Conservation (phyloP, 2,888 invertebrate genomes). For the Iphiclides podalirius region DNA sequence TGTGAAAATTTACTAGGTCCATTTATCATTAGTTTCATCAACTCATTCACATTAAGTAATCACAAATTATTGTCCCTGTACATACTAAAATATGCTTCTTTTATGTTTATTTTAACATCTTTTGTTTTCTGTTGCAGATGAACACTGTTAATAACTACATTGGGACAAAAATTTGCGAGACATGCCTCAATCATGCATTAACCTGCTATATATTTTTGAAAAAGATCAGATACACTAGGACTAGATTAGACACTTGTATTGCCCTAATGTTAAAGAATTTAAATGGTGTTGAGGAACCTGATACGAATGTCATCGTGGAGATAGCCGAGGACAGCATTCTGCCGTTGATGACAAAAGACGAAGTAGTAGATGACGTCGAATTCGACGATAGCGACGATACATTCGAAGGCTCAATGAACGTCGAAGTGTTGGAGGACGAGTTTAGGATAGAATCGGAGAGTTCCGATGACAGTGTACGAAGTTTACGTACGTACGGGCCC, state of each 20-base stretch:
- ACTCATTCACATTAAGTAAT: not conserved
- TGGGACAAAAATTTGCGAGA: conserved; percentile 66
- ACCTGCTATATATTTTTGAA: conserved; percentile 56
- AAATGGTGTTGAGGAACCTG: conserved; percentile 35
- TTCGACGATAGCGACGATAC: conserved; percentile 36
- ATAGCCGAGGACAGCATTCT: conserved; percentile 52
- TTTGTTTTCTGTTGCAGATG: conserved; percentile 62
- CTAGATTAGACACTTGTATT: conserved; percentile 54
- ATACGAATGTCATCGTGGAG: conserved; percentile 57
- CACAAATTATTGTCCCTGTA: not conserved
- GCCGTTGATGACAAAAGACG: conserved; percentile 40
- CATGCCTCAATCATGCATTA: conserved; percentile 57
- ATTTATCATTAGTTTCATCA: no score
- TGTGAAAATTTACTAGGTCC: no score
- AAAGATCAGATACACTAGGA: conserved; percentile 48
- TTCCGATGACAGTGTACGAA: conserved; percentile 40
- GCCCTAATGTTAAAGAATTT: conserved; percentile 50
- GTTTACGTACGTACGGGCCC: no score
- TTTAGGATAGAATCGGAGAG: conserved; percentile 56
- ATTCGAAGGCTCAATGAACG: conserved; percentile 45
- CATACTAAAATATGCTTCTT: not conserved
- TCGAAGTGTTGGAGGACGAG: conserved; percentile 69
- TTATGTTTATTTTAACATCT: conserved; percentile 29
- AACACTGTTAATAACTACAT: conserved; percentile 46
- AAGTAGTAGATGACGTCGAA: conserved; percentile 35